Evolutionary conservation across 2,113 vertebrate species (phyloP).

Genomic region (Pardalotus punctatus): DNA sequence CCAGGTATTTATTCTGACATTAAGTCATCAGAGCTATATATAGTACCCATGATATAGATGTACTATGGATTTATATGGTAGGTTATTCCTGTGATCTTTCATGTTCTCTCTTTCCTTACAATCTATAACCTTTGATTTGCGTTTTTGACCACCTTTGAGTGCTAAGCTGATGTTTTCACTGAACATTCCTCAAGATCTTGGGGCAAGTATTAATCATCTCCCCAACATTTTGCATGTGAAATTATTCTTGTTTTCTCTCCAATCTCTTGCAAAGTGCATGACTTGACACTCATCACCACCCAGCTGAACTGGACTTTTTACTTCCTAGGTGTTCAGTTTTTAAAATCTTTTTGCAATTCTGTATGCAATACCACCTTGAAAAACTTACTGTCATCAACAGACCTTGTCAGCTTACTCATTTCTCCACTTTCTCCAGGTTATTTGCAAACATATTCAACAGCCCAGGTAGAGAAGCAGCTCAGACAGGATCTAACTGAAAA

Average conservation of each 20-base stretch:
- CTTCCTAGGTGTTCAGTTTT: background rate
- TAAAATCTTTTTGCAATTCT: background rate
- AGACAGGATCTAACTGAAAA: background rate
- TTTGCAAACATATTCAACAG: background rate
- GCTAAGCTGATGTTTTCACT: background rate
- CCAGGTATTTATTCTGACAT: background rate
- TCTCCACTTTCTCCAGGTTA: background rate
- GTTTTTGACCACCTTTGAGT: background rate
- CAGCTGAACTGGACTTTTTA: background rate
- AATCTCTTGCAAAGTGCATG: background rate
- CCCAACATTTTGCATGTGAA: background rate
- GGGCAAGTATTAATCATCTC: background rate
- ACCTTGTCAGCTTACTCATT: background rate
- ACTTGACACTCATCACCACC: background rate
- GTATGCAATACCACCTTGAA: background rate
- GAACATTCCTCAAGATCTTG: background rate
- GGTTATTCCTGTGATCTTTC: background rate
- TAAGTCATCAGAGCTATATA: background rate
- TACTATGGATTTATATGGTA: background rate
- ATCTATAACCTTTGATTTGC: background rate
- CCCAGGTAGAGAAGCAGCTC: background rate
- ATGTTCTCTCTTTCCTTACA: background rate
- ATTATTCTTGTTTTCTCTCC: background rate
- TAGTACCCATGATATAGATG: background rate
- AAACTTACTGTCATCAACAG: background rate